Evolutionary conservation across 1,140 invertebrate species (phyloP).

Genomic region (Rhynchophorus ferrugineus): DNA sequence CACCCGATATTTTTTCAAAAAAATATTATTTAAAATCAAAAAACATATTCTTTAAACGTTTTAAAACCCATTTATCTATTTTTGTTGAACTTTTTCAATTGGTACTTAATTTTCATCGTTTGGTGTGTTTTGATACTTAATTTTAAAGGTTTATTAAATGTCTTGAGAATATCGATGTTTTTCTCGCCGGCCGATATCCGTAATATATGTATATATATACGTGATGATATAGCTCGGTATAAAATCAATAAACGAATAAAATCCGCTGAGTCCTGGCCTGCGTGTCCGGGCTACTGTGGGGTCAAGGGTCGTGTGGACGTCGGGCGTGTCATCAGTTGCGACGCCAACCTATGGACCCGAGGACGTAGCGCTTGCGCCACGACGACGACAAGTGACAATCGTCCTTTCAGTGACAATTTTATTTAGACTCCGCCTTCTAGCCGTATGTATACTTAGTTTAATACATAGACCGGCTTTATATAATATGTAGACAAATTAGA

Average conservation of each 20-base stretch:
- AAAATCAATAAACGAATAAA: background rate
- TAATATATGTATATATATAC: constrained; percentile 1
- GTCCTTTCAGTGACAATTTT: constrained; percentile 39
- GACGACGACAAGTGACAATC: constrained; percentile 40
- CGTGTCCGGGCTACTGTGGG: constrained; percentile 34
- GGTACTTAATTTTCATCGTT: too few species aligned
- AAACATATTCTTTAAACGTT: background rate
- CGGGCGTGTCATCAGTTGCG: constrained; percentile 40
- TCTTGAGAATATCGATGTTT: too few species aligned
- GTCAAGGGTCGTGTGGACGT: constrained; percentile 40
- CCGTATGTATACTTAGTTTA: constrained; percentile 13
- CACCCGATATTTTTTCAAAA: too few species aligned
- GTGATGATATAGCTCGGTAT: background rate
- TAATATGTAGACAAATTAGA: background rate
- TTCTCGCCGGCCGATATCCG: too few species aligned
- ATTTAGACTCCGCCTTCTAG: constrained; percentile 31
- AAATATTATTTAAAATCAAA: too few species aligned
- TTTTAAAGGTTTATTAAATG: too few species aligned
- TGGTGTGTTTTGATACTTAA: too few species aligned
- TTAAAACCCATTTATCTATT: too few species aligned
- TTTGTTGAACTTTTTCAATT: too few species aligned
- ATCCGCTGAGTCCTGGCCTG: constrained; percentile 22
- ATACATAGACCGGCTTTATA: constrained; percentile 17
- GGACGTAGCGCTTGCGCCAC: constrained; percentile 35
- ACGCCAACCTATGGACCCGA: constrained; percentile 39